These are phyloP conservation scores for Pelobates cultripes DNA, from an alignment of 2,797 vertebrate species.

Conservation along the genomic window DNA sequence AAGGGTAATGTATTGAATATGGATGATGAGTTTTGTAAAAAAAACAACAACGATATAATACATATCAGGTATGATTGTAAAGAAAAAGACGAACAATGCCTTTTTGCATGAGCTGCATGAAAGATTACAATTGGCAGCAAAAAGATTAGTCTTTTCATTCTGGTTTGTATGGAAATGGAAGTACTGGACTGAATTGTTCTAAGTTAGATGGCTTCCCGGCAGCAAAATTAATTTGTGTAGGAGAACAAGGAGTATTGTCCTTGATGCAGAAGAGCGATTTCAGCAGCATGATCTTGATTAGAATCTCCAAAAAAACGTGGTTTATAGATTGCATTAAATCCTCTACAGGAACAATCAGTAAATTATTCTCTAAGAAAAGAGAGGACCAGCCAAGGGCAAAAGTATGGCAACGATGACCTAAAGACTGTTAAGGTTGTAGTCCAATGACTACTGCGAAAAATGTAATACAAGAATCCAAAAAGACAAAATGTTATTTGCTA, in stretches of 20 bases:
- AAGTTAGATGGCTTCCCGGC: not conserved
- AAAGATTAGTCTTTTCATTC: not conserved
- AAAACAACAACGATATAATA: not conserved
- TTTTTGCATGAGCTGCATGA: not conserved
- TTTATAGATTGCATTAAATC: conserved; percentile 1
- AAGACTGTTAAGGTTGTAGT: not conserved
- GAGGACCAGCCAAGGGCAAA: conserved; percentile 1
- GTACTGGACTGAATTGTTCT: not conserved
- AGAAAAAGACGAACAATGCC: not conserved
- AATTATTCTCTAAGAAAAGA: not conserved
- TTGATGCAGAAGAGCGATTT: not conserved
- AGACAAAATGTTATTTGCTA: too few species aligned
- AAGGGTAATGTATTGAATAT: too few species aligned
- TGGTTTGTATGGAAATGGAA: not conserved
- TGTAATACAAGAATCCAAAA: too few species aligned
- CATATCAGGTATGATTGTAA: not conserved
- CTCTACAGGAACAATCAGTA: not conserved
- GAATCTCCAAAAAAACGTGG: not conserved
- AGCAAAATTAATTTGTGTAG: conserved; percentile 3
- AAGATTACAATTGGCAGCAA: not conserved
- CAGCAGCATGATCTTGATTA: conserved; percentile 1
- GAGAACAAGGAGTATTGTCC: not conserved
- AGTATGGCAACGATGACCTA: not conserved
- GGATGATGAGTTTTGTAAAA: too few species aligned
- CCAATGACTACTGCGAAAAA: too few species aligned